These are phyloP conservation scores for Apostichopus parvimensis DNA, from an alignment of 35 echinoderm and acorn worm species.

Conservation along the genomic window DNA sequence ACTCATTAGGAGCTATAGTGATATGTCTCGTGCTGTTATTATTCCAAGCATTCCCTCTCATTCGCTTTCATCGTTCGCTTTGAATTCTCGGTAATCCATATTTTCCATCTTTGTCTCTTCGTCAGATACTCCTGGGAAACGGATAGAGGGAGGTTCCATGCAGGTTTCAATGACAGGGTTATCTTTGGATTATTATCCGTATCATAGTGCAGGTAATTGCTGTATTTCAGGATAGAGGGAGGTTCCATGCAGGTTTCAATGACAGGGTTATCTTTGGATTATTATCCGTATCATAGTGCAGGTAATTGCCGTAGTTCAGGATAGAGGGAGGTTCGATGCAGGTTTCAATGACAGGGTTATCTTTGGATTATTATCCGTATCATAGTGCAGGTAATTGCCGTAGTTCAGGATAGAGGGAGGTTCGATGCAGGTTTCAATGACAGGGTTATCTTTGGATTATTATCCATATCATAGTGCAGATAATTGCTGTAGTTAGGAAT, in stretches of 20 bases:
- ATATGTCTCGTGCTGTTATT: too few relatives aligned
- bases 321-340: constrained; percentile 96
- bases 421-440: too few relatives aligned
- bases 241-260: constrained; percentile 92
- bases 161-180: constrained; percentile 79
- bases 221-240: constrained; percentile 88
- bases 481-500: too few relatives aligned
- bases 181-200: constrained; percentile 92
- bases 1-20: too few relatives aligned
- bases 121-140: constrained; percentile 45
- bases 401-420: too few relatives aligned
- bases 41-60: too few relatives aligned
- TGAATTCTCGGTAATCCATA: too few relatives aligned
- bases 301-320: constrained; percentile 88
- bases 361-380: constrained; percentile 91
- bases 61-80: too few relatives aligned
- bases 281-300: constrained; percentile 93
- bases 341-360: constrained; percentile 73
- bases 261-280: constrained; percentile 79
- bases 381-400: constrained; percentile 90
- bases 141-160: constrained; percentile 93
- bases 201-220: constrained; percentile 95
- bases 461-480: too few relatives aligned
- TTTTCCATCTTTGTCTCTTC: neutral
- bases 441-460: too few relatives aligned